Conservation (phyloP, 2,113 vertebrate genomes). For the Atractosteus spatula region DNA sequence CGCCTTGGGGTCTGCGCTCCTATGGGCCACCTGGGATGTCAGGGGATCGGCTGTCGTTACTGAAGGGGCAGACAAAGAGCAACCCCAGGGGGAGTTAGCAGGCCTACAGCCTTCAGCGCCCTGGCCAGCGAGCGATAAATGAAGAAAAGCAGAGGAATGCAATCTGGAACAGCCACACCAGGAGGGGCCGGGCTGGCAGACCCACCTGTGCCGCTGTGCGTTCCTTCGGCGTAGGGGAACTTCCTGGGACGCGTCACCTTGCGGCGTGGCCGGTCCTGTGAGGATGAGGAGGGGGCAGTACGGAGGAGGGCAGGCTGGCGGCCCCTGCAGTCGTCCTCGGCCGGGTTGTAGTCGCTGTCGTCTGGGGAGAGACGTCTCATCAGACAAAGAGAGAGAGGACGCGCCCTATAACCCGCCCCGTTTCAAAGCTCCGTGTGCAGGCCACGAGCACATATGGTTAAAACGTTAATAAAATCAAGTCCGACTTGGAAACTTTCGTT, state of each 20-base stretch:
- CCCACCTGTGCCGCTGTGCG: conserved; percentile 60
- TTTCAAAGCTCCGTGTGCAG: too few relatives aligned
- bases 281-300: conserved; percentile 62
- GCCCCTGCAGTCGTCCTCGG: conserved; percentile 74
- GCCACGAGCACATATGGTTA: too few relatives aligned
- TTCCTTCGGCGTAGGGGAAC: conserved; percentile 61
- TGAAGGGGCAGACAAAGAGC: conserved; percentile 23
- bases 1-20: conserved; percentile 47
- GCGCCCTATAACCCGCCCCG: too few relatives aligned
- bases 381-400: neutral
- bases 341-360: conserved; percentile 94
- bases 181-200: neutral
- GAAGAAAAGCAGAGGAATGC: neutral
- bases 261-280: conserved; percentile 74
- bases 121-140: neutral
- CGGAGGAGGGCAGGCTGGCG: conserved; percentile 61
- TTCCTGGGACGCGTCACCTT: conserved; percentile 86
- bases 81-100: too few relatives aligned
- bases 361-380: conserved; percentile 50
- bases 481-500: neutral
- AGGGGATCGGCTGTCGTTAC: conserved; percentile 59
- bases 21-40: conserved; percentile 57
- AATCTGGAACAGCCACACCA: neutral
- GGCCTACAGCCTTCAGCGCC: too few relatives aligned
- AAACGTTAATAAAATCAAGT: neutral